Conservation (phyloP, 1,140 invertebrate genomes). For the Bombus balteatus region DNA sequence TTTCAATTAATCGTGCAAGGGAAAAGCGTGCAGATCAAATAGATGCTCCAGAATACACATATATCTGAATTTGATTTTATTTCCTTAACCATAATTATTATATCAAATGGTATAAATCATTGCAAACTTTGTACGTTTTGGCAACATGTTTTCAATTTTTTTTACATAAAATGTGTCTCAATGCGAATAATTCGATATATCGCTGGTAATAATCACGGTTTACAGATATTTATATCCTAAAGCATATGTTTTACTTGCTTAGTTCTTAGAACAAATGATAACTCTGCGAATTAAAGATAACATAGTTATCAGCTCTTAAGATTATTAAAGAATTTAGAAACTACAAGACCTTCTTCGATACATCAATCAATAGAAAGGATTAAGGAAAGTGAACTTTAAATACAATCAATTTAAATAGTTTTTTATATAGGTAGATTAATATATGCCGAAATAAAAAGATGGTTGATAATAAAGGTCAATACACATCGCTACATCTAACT, state of each 20-base stretch:
- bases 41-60: background rate
- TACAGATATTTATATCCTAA: background rate
- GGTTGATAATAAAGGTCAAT: background rate
- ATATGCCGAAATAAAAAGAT: background rate
- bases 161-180: background rate
- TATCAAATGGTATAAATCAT: background rate
- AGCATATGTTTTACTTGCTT: background rate
- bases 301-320: background rate
- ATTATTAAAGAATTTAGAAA: background rate
- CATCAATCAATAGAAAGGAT: background rate
- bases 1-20: background rate
- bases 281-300: background rate
- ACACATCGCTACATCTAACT: background rate
- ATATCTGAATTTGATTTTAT: background rate
- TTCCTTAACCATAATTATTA: background rate
- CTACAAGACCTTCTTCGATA: background rate
- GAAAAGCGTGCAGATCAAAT: background rate
- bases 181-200: background rate
- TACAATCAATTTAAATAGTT: background rate
- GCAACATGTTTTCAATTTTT: background rate
- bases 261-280: background rate
- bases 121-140: background rate
- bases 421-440: background rate
- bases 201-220: background rate
- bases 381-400: background rate